Conservation (phyloP, 2,113 vertebrate genomes). For the Bombycilla garrulus region DNA sequence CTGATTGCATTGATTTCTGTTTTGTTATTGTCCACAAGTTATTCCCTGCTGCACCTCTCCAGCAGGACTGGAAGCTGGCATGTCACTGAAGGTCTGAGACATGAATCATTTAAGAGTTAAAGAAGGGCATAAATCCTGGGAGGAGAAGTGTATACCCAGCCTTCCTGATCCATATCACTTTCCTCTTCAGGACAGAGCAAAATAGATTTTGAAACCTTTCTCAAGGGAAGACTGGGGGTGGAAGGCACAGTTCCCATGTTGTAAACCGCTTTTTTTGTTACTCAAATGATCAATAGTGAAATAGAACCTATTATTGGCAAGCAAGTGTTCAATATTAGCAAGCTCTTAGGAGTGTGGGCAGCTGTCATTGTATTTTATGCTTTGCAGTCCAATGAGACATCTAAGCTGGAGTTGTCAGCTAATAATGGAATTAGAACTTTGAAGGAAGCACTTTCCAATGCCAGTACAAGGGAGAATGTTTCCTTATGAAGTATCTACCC, state of each 20-base stretch:
- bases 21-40: background rate
- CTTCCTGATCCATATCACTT: background rate
- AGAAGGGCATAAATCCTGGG: background rate
- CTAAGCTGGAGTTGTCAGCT: background rate
- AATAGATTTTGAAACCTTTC: background rate
- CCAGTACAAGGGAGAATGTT: background rate
- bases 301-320: background rate
- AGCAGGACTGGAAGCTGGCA: background rate
- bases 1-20: background rate
- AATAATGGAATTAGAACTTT: background rate
- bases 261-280: background rate
- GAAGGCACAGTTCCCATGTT: background rate
- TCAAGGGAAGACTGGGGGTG: background rate
- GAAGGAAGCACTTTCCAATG: background rate
- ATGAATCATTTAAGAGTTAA: background rate
- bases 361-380: background rate
- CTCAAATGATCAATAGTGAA: background rate
- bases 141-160: background rate
- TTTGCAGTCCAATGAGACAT: background rate
- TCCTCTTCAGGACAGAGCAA: background rate
- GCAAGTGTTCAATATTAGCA: background rate
- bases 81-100: background rate
- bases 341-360: background rate
- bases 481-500: background rate
- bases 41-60: background rate